These are phyloP conservation scores for Ophioderma brevispina DNA, from an alignment of 35 echinoderm and acorn worm genomes.

Conservation along the genomic window DNA sequence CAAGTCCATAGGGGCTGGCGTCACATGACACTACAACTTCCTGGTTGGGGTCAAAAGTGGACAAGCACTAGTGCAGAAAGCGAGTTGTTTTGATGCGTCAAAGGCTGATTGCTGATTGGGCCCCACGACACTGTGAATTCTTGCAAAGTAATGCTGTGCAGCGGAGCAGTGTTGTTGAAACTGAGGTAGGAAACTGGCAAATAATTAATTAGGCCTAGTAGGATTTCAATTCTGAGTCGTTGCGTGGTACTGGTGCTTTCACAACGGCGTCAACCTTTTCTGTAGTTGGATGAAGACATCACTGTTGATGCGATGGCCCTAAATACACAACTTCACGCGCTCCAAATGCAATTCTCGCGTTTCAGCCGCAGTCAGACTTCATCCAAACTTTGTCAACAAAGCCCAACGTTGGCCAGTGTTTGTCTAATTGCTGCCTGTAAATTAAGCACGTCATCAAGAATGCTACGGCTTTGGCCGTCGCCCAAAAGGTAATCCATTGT, in stretches of 20 bases:
- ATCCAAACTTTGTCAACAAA: conserved; percentile 29
- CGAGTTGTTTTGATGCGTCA: not conserved
- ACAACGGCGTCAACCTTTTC: conserved; percentile 73
- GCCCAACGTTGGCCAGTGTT: conserved; percentile 34
- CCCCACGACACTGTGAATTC: not conserved
- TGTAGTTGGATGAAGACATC: conserved; percentile 29
- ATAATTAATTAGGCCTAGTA: conserved; percentile 51
- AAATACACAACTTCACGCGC: conserved; percentile 41
- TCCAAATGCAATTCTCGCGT: conserved; percentile 54
- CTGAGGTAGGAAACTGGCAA: conserved; percentile 52
- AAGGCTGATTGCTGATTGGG: conserved; percentile 14
- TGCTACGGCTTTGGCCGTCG: conserved; percentile 31
- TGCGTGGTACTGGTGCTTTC: too few species aligned
- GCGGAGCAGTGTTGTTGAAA: conserved; percentile 44
- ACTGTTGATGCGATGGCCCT: conserved; percentile 47
- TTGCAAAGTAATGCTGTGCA: conserved; percentile 33
- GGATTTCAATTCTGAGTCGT: too few species aligned
- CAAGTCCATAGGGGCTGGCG: too few species aligned
- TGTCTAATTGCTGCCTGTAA: conserved; percentile 22
- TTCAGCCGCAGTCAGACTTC: conserved; percentile 61
- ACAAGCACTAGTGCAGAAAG: conserved; percentile 1
- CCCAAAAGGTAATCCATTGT: conserved; percentile 56
- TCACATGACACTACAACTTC: conserved; percentile 31
- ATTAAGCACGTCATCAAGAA: conserved; percentile 66
- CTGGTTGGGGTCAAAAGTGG: conserved; percentile 23